These are phyloP conservation scores for Stomatorhinus walkeri DNA, from an alignment of 2,797 vertebrate genomes.

Conservation along the genomic window DNA sequence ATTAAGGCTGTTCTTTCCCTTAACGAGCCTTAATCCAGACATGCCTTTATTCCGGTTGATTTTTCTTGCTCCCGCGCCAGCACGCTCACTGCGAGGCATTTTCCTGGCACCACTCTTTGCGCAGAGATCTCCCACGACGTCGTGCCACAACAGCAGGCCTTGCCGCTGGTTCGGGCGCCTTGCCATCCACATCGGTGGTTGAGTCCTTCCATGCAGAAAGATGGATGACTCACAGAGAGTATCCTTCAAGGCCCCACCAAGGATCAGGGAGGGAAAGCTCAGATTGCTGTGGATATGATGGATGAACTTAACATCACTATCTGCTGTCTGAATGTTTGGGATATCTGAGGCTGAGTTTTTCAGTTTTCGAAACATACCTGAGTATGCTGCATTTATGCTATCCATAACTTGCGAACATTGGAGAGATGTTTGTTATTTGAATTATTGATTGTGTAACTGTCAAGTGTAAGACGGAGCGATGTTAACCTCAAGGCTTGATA, in stretches of 20 bases:
- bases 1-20: conserved; percentile 59
- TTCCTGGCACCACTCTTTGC: conserved; percentile 39
- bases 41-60: conserved; percentile 64
- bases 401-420: neutral
- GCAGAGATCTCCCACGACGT: conserved; percentile 40
- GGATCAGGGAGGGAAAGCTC: neutral
- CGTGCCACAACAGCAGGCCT: conserved; percentile 26
- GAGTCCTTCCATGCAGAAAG: neutral
- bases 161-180: neutral
- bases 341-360: neutral
- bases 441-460: neutral
- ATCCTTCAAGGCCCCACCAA: neutral
- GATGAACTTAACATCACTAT: neutral
- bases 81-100: conserved; percentile 42
- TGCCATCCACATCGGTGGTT: neutral
- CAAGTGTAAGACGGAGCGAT: neutral
- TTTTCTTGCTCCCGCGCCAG: conserved; percentile 48
- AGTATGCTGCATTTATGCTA: neutral
- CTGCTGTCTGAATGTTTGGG: neutral
- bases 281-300: neutral
- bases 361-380: neutral
- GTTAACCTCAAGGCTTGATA: neutral
- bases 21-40: conserved; percentile 67
- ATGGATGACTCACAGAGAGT: neutral
- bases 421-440: neutral